phyloP scores from a whole-genome alignment of 2,888 invertebrate species.

The Suillia variegata region DNA sequence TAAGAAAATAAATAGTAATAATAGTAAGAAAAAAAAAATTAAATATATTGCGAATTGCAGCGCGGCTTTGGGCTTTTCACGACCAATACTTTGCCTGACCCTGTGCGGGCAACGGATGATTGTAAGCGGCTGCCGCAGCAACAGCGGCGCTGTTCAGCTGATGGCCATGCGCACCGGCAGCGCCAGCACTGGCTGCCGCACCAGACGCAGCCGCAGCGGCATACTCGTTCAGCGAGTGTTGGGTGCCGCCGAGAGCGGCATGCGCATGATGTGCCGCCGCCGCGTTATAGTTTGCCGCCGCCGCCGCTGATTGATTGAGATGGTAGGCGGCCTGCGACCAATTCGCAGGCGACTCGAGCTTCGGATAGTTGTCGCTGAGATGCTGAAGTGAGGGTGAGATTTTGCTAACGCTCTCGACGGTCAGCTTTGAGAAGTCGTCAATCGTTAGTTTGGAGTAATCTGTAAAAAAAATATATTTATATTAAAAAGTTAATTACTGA shows the following conservation, averaged over 20 bases:
- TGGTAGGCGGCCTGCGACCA: conserved; percentile 60
- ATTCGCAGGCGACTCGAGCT: conserved; percentile 54
- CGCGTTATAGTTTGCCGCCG: conserved; percentile 55
- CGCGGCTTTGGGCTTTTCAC: conserved; percentile 32
- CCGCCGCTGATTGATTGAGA: conserved; percentile 54
- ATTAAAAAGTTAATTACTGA: conserved; percentile 1
- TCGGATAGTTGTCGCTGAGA: conserved; percentile 56
- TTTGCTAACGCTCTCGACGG: conserved; percentile 59
- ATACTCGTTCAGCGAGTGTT: conserved; percentile 52
- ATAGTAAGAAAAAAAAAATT: neutral
- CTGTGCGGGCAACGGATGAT: conserved; percentile 55
- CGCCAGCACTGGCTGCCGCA: conserved; percentile 48
- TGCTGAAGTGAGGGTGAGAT: conserved; percentile 59
- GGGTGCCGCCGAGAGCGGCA: no score
- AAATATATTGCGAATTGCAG: neutral
- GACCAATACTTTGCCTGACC: conserved; percentile 58
- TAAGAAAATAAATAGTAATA: neutral
- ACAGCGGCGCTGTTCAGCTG: conserved; percentile 42
- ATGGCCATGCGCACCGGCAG: conserved; percentile 47
- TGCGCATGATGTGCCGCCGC: conserved; percentile 49
- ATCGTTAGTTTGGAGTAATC: conserved; percentile 65
- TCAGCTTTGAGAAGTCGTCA: conserved; percentile 63
- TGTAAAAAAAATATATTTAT: no score
- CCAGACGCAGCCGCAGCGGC: conserved; percentile 40
- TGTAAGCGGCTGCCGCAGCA: conserved; percentile 48